phyloP scores from a whole-genome alignment of 1,140 invertebrate genomes.

The Bursaphelenchus mucronatus region DNA sequence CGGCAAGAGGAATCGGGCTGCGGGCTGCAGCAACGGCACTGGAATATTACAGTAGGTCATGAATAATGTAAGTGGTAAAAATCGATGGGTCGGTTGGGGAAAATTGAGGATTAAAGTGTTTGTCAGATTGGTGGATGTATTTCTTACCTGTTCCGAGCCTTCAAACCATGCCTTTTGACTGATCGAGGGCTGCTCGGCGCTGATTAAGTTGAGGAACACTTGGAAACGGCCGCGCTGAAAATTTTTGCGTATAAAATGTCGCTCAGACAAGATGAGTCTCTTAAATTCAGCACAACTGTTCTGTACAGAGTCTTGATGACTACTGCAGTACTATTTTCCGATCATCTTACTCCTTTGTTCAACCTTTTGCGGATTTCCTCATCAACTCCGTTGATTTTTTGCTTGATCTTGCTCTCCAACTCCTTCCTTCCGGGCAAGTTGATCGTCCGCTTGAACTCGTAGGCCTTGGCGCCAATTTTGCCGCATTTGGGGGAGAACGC shows the following conservation, averaged over 20 bases:
- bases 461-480: slow-evolving; percentile 48
- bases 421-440: slow-evolving; percentile 51
- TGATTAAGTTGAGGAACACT: slow-evolving; percentile 59
- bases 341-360: slow-evolving; percentile 53
- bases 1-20: slow-evolving; percentile 44
- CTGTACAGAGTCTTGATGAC: neutral
- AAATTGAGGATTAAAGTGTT: neutral
- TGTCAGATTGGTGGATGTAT: neutral
- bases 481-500: slow-evolving; percentile 50
- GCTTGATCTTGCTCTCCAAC: slow-evolving; percentile 52
- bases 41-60: slow-evolving; percentile 23
- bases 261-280: neutral
- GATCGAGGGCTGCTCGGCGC: slow-evolving; percentile 54
- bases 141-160: slow-evolving; percentile 51
- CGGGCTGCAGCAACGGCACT: slow-evolving; percentile 54
- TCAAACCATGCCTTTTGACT: slow-evolving; percentile 53
- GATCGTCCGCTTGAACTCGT: slow-evolving; percentile 58
- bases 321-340: neutral
- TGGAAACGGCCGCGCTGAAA: slow-evolving; percentile 59
- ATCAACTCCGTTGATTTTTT: slow-evolving; percentile 59
- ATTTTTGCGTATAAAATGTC: no score
- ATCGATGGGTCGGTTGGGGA: neutral
- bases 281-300: neutral
- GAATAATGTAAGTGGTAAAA: neutral
- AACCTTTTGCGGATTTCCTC: slow-evolving; percentile 57